Conservation (phyloP, 2,797 vertebrate genomes). For the Telmatherina bonti region DNA sequence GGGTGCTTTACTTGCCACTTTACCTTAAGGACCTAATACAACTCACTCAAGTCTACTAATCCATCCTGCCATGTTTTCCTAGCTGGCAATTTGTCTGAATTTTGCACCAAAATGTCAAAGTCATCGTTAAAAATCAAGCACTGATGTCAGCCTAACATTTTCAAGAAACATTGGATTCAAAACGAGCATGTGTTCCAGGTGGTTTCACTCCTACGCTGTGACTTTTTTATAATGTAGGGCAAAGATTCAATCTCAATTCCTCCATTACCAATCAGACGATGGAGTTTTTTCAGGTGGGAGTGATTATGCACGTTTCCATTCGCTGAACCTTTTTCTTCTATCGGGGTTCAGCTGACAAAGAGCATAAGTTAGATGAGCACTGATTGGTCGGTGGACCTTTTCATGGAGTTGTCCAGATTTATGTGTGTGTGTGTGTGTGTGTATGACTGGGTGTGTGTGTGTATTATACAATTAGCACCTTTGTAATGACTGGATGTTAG, state of each 20-base stretch:
- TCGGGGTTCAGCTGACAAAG: slow-evolving; percentile 62
- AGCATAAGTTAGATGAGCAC: slow-evolving; percentile 71
- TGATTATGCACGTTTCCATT: slow-evolving; percentile 71
- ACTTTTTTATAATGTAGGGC: slow-evolving; percentile 60
- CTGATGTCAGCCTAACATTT: slow-evolving; percentile 69
- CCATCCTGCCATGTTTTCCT: slow-evolving; percentile 56
- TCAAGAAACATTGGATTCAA: slow-evolving; percentile 48
- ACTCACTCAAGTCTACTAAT: slow-evolving; percentile 59
- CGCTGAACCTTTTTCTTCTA: slow-evolving; percentile 59
- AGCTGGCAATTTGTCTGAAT: slow-evolving; percentile 58
- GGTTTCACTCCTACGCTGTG: slow-evolving; percentile 52
- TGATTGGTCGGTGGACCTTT: slow-evolving; percentile 70
- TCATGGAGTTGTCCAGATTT: slow-evolving; percentile 66
- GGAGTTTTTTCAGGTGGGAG: slow-evolving; percentile 59
- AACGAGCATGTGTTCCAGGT: slow-evolving; percentile 38
- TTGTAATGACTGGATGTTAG: slow-evolving; percentile 75
- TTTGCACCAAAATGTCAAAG: slow-evolving; percentile 69
- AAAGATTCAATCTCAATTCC: slow-evolving; percentile 60
- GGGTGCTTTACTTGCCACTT: slow-evolving; percentile 81
- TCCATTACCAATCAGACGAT: slow-evolving; percentile 65
- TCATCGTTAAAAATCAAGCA: slow-evolving; percentile 61
- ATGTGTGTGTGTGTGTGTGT: slow-evolving; percentile 26
- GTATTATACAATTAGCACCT: slow-evolving; percentile 75
- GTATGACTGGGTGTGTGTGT: slow-evolving; percentile 24
- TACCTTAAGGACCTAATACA: slow-evolving; percentile 77